Evolutionary conservation across 2,113 vertebrate species (phyloP).

Genomic region (Crotalus horridus): DNA sequence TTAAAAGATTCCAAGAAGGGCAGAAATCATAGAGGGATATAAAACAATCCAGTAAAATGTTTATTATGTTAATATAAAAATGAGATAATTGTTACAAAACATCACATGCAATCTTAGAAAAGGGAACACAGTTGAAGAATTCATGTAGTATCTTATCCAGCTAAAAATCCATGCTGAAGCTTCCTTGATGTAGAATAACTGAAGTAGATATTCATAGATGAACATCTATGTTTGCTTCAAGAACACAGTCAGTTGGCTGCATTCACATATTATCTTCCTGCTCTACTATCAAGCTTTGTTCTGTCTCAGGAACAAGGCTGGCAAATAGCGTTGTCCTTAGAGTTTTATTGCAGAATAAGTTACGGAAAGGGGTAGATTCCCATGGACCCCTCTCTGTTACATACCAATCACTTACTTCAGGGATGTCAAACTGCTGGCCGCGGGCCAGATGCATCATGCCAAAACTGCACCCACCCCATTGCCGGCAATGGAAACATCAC

Average conservation of each 20-base stretch:
- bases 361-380: neutral
- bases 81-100: neutral
- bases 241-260: neutral
- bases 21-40: neutral
- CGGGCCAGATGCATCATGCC: no score
- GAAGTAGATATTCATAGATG: neutral
- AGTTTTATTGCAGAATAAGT: neutral
- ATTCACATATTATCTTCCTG: neutral
- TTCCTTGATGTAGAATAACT: neutral
- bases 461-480: no score
- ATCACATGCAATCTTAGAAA: neutral
- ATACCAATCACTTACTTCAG: neutral
- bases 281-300: neutral
- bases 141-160: neutral
- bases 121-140: neutral
- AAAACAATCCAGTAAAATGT: neutral
- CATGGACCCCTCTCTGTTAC: neutral
- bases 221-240: neutral
- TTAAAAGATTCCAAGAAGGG: neutral
- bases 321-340: neutral
- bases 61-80: neutral
- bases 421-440: no score
- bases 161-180: neutral
- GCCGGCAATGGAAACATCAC: no score
- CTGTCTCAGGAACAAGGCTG: neutral